Conservation (phyloP, 2,888 invertebrate genomes). For the Luperina nickerlii region DNA sequence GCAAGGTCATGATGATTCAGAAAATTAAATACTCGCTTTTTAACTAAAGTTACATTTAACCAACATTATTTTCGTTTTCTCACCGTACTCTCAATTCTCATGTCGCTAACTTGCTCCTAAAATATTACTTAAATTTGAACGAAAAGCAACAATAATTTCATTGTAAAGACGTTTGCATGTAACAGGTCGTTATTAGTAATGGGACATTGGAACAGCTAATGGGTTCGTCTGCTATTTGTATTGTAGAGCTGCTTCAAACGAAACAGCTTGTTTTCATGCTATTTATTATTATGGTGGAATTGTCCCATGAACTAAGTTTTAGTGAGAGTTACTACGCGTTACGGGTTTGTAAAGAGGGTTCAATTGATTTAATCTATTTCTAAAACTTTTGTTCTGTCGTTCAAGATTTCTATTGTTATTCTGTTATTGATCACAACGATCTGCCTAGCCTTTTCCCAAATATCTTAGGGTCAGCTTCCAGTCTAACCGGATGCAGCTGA, state of each 20-base stretch:
- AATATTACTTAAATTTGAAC: slow-evolving; percentile 6
- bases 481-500: too few species aligned
- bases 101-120: neutral
- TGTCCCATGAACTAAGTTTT: slow-evolving; percentile 6
- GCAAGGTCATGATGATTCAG: too few species aligned
- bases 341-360: neutral
- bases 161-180: slow-evolving; percentile 34
- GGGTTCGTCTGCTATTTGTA: slow-evolving; percentile 23
- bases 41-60: neutral
- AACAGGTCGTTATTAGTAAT: slow-evolving; percentile 32
- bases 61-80: neutral
- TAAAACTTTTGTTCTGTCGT: neutral
- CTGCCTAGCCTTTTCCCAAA: too few species aligned
- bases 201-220: slow-evolving; percentile 32
- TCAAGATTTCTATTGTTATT: neutral
- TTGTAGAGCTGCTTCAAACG: slow-evolving; percentile 7
- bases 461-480: too few species aligned
- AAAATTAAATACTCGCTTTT: neutral
- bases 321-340: neutral
- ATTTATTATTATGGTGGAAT: slow-evolving; percentile 23
- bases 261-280: slow-evolving; percentile 24
- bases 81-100: neutral
- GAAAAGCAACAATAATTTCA: slow-evolving; percentile 23
- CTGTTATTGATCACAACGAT: neutral
- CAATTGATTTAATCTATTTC: neutral